Evolutionary conservation across 2,888 invertebrate species (phyloP), one percentile per base, ranked within the genome.

Genomic region (Ceramica pisi): DNA sequence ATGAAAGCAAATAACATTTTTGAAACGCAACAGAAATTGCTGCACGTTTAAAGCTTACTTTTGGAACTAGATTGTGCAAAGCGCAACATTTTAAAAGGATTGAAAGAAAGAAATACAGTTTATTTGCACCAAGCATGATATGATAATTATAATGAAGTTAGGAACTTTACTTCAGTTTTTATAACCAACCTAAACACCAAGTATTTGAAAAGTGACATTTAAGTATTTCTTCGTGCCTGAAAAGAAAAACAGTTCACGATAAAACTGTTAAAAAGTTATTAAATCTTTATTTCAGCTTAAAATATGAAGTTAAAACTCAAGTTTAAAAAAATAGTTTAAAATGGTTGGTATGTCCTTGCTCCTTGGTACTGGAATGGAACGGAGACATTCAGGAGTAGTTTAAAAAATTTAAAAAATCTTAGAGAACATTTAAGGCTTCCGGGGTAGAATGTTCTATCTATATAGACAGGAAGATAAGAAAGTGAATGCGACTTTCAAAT

Each of bases 1-100:
- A 62, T 67, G 59, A 59, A 41, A 69, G 66, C 53, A 67, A 80
- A 75, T 77, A 68, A 48, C 21, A 38, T 56, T 68, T 71, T 74
- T 67, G 64, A 64, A 68, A 70, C 48, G 61, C 14, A 60, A 59
- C 62, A 60, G 26, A 68, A 78, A 67, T 61, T 63, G 23, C 46
- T 63, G 55, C 51, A 70, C 35, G 60, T 59, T 61, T 73, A 51
- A 56, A 63, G 26, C 55, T 76, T 64, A 63, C 62, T 53, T 69
- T 23, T 60, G n/a, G 57, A 67, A 16, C 38, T 63, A 21, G 14
- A 62, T 66, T 57, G 46, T 59, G 31, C 12, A 60, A 35, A 21
- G 19, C 46, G 26, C 26, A 60, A 9, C 23, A 60, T 55, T 83
- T 65, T 59, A 14, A 67, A 65, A 57, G 10, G 0, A 0, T 41